Base-by-base conservation (phyloP, 2,797 vertebrate genomes). In the Loriculus beryllinus region DNA sequence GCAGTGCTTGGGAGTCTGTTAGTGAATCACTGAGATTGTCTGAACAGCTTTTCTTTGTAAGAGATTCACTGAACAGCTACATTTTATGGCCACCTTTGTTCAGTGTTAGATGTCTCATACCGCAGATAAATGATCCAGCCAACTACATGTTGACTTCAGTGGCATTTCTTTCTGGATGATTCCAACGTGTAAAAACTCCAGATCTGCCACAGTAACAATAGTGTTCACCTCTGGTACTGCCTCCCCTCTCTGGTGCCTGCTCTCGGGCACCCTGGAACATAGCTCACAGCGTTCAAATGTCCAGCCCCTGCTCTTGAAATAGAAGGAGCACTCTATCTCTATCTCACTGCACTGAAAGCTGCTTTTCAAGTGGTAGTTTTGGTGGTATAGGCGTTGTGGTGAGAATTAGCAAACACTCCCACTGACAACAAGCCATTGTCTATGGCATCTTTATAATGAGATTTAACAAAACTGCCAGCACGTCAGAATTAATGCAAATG, bases 401-500 rank as follows among this genome's bases (percentile, higher is more conserved):
- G 72, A 75, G 92, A 94, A 90, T 82, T 79, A 75, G 70, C 75
- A 82, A 71, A 40, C 35, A n/a, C 25, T 8, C 39, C 54, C 29
- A 5, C 6, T 82, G 82, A 69, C 82, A 86, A 49, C n/a, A 80
- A 72, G 37, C 82, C 48, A 81, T 79, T 95, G 91, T 96, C 93
- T 86, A 2, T 39, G 76, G 78, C 63, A 54, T 88, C 80, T 82
- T 82, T n/a, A 39, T 83, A 89, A 94, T 81, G 65, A 92, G 84
- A 79, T 80, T 80, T 76, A 94, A 95, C 12, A 23, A 79, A 95
- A 94, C 70, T 62, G 74, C 88, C 88, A 88, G 79, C 64, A 16
- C 39, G 75, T 84, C 59, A 80, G 71, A 96, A 95, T 90, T 56
- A 94, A 97, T 97, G 97, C 90, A 96, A 97, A 97, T 94, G 65